These are phyloP conservation scores for Lycaon pictus DNA, from an alignment of 2,113 vertebrate genomes.

Conservation along the genomic window DNA sequence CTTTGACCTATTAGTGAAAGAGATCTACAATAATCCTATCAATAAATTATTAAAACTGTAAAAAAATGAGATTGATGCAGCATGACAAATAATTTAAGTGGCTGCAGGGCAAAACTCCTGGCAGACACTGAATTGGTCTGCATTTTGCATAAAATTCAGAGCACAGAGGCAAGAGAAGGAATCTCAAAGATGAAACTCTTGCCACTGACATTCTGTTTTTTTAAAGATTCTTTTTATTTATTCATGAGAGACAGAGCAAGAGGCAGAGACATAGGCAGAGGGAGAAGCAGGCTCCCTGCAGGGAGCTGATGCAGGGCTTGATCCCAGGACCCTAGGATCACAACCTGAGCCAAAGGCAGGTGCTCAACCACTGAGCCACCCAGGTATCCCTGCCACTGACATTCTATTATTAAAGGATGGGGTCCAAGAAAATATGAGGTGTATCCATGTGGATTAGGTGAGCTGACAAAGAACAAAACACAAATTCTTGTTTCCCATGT, in stretches of 20 bases:
- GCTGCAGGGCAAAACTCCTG: conserved; percentile 24
- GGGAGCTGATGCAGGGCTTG: too few relatives aligned
- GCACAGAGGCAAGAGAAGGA: conserved; percentile 17
- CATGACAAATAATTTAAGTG: not conserved
- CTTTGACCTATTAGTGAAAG: not conserved
- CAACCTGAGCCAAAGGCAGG: too few relatives aligned
- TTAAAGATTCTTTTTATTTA: too few relatives aligned
- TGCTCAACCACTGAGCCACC: too few relatives aligned
- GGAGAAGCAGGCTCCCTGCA: too few relatives aligned
- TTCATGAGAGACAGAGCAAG: too few relatives aligned
- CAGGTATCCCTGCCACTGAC: not conserved
- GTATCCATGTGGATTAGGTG: not conserved
- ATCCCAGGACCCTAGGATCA: too few relatives aligned
- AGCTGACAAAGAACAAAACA: conserved; percentile 19
- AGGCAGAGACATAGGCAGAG: too few relatives aligned
- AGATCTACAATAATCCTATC: not conserved
- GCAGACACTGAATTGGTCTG: not conserved
- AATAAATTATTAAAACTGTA: conserved; percentile 48
- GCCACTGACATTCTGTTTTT: not conserved
- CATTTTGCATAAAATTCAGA: conserved; percentile 38
- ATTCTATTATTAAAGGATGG: conserved; percentile 46
- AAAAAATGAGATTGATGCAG: conserved; percentile 42
- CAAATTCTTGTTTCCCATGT: conserved; percentile 46
- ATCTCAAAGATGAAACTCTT: conserved; percentile 48
- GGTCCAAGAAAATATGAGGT: not conserved